Evolutionary conservation across 1,140 invertebrate genomes (phyloP).

Genomic region (Ruditapes philippinarum): DNA sequence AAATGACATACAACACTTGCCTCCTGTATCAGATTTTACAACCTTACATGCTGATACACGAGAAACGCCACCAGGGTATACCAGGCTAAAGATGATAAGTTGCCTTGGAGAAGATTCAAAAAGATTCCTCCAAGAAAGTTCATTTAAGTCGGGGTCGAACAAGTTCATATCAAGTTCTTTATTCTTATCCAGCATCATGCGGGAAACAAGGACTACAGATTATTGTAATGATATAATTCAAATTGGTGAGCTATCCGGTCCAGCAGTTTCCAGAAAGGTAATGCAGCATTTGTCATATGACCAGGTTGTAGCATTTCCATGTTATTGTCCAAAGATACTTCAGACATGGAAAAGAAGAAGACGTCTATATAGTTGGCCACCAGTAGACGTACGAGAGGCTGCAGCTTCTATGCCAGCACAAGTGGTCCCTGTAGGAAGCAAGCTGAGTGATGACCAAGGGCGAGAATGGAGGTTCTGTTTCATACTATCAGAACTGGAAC

Average conservation of each 20-base stretch:
- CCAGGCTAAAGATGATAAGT: not conserved
- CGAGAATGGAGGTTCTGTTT: conserved; percentile 49
- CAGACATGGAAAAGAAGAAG: not conserved
- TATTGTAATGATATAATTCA: not conserved
- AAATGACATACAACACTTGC: not conserved
- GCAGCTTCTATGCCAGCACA: not conserved
- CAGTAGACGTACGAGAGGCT: not conserved
- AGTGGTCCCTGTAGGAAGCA: not conserved
- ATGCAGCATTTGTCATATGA: not conserved
- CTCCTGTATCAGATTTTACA: not conserved
- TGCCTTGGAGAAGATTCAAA: not conserved
- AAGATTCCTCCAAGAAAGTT: not conserved
- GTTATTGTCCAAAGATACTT: not conserved
- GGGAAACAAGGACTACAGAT: no score
- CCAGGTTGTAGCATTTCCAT: conserved; percentile 1
- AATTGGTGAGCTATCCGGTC: not conserved
- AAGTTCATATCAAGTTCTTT: not conserved
- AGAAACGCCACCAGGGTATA: not conserved
- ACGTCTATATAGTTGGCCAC: not conserved
- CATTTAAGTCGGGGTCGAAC: no score
- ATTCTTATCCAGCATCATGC: not conserved
- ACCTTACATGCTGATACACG: not conserved
- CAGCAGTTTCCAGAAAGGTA: not conserved
- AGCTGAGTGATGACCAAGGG: not conserved
- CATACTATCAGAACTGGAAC: not conserved